phyloP scores from a whole-genome alignment of 2,888 invertebrate species.

The Caenorhabditis sinica region DNA sequence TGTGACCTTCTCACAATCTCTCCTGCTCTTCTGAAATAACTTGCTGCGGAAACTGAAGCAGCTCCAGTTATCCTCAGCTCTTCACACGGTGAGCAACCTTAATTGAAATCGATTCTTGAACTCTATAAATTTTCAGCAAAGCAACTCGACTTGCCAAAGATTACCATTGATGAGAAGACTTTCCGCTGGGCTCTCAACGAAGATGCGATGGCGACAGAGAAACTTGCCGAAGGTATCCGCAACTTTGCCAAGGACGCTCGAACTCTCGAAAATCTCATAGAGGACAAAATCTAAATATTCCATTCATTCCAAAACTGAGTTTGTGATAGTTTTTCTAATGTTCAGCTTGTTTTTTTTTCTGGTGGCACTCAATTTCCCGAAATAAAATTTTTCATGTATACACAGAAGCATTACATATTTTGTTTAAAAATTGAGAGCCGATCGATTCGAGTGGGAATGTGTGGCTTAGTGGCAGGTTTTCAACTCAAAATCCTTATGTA shows the following conservation, averaged over 20 bases:
- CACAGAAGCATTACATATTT: too few species aligned
- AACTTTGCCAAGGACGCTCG: slow-evolving; percentile 96
- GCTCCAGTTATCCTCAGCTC: slow-evolving; percentile 84
- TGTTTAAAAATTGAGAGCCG: too few species aligned
- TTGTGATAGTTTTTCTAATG: too few species aligned
- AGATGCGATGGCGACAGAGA: slow-evolving; percentile 92
- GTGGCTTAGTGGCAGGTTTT: too few species aligned
- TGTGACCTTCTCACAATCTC: slow-evolving; percentile 96
- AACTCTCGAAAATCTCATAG: slow-evolving; percentile 87
- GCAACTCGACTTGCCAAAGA: slow-evolving; percentile 88
- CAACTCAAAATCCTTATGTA: too few species aligned
- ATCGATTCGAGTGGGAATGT: too few species aligned
- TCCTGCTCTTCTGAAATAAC: slow-evolving; percentile 91
- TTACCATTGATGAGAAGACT: slow-evolving; percentile 90
- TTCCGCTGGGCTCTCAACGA: slow-evolving; percentile 98
- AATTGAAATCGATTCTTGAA: not conserved
- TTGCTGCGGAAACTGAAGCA: slow-evolving; percentile 89
- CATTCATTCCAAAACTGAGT: not conserved
- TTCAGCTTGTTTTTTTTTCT: too few species aligned
- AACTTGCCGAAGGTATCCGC: slow-evolving; percentile 93
- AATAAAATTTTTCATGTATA: too few species aligned
- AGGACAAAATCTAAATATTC: slow-evolving; percentile 58
- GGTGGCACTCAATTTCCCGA: too few species aligned
- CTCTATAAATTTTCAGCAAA: slow-evolving; percentile 86
- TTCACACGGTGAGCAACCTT: slow-evolving; percentile 82